Evolutionary conservation across 2,113 vertebrate genomes (phyloP).

Genomic region (Sylvia atricapilla): DNA sequence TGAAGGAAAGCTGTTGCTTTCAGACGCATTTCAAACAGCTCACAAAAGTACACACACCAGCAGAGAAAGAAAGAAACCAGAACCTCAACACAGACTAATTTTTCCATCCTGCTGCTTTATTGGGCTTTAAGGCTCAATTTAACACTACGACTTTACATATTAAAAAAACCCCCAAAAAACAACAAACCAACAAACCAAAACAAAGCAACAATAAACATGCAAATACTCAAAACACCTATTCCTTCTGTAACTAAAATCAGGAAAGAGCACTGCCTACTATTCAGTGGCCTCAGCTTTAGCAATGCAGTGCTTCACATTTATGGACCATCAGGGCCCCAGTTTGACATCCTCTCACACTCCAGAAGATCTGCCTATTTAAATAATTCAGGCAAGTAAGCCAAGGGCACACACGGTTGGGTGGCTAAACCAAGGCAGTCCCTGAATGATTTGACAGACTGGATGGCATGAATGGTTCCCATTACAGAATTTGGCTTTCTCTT

Average conservation of each 20-base stretch:
- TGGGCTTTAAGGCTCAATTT: not conserved
- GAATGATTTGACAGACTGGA: not conserved
- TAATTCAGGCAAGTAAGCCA: not conserved
- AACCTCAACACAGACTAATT: not conserved
- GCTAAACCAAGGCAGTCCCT: not conserved
- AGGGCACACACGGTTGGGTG: not conserved
- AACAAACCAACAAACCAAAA: not conserved
- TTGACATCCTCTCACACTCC: not conserved
- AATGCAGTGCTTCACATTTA: not conserved
- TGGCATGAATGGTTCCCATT: not conserved
- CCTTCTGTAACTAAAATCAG: not conserved
- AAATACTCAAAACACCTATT: not conserved
- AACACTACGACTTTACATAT: not conserved
- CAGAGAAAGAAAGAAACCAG: not conserved
- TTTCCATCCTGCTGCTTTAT: not conserved
- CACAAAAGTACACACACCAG: not conserved
- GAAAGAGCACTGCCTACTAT: not conserved
- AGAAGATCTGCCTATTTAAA: not conserved
- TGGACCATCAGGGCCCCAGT: not conserved
- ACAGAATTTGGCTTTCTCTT: not conserved
- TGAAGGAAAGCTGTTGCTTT: not conserved
- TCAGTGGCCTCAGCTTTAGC: not conserved
- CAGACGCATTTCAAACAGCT: not conserved
- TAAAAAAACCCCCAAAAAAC: not conserved
- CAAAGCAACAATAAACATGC: not conserved